Conservation (phyloP, 2,113 vertebrate species). For the Heterochromis multidens region DNA sequence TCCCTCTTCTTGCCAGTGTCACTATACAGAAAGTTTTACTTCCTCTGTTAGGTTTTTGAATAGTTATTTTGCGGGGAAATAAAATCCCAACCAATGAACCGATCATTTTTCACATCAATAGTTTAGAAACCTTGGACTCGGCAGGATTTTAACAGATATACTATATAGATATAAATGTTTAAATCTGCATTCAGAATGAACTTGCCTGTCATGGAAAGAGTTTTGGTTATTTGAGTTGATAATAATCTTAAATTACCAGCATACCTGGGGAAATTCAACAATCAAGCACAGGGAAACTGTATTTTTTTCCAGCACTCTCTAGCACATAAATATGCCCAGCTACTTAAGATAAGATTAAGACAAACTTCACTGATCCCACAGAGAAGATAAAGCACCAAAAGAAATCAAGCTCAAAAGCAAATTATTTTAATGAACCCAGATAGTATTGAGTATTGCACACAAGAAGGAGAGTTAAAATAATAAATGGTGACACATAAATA, state of each 20-base stretch:
- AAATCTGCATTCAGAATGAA: not conserved
- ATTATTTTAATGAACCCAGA: not conserved
- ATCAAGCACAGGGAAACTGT: too few relatives aligned
- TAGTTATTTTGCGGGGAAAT: not conserved
- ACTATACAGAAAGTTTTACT: not conserved
- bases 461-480: not conserved
- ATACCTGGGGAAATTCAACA: too few relatives aligned
- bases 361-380: too few relatives aligned
- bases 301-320: too few relatives aligned
- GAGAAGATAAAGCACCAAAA: not conserved
- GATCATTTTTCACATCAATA: not conserved
- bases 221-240: not conserved
- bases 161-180: not conserved
- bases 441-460: not conserved
- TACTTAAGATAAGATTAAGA: too few relatives aligned
- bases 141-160: not conserved
- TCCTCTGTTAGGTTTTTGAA: not conserved
- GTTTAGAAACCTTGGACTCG: not conserved
- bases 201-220: not conserved
- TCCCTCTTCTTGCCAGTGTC: not conserved
- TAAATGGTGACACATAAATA: not conserved
- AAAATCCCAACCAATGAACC: not conserved
- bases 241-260: too few relatives aligned
- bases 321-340: too few relatives aligned
- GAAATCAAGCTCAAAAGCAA: not conserved